Conservation (phyloP, 92 coral and sea anemone species). For the Zoanthus solanderi region DNA sequence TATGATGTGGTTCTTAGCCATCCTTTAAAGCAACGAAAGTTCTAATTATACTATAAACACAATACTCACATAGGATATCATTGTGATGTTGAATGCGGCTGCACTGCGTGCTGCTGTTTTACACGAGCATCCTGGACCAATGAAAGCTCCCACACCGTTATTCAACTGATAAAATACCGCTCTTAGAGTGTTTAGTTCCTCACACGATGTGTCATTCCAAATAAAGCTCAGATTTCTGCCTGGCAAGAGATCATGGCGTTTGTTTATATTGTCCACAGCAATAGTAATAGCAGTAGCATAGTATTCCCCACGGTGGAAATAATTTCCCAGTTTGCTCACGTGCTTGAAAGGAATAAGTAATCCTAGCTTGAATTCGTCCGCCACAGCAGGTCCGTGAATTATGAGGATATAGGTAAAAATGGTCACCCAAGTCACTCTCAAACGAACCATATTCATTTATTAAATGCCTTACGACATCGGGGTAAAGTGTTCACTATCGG, state of each 20-base stretch:
- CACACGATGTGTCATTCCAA: constrained; percentile 95
- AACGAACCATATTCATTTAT: neutral
- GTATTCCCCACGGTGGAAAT: constrained; percentile 79
- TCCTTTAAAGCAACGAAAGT: neutral
- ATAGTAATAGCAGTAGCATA: constrained; percentile 92
- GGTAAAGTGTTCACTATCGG: neutral
- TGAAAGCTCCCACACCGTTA: constrained; percentile 86
- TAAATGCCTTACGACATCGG: neutral
- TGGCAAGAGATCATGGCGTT: constrained; percentile 75
- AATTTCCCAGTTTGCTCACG: constrained; percentile 72
- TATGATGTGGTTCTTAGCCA: neutral
- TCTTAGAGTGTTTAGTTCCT: constrained; percentile 76
- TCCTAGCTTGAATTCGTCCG: constrained; percentile 81
- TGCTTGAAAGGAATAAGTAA: constrained; percentile 85
- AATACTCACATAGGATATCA: constrained; percentile 95
- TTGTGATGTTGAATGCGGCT: constrained; percentile 88
- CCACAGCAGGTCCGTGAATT: neutral
- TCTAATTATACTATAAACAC: neutral
- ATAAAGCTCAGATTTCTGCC: constrained; percentile 83
- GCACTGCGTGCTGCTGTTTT: constrained; percentile 88
- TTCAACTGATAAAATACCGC: constrained; percentile 85
- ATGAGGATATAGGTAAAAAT: neutral
- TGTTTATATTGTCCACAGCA: constrained; percentile 86
- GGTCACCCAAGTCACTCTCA: neutral
- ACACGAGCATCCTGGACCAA: constrained; percentile 95